A percentile compares a stretch with the other conserved stretches of the same genome.
Conservation (phyloP, 2,797 vertebrate species). For the Cercopithecus petaurista region DNA sequence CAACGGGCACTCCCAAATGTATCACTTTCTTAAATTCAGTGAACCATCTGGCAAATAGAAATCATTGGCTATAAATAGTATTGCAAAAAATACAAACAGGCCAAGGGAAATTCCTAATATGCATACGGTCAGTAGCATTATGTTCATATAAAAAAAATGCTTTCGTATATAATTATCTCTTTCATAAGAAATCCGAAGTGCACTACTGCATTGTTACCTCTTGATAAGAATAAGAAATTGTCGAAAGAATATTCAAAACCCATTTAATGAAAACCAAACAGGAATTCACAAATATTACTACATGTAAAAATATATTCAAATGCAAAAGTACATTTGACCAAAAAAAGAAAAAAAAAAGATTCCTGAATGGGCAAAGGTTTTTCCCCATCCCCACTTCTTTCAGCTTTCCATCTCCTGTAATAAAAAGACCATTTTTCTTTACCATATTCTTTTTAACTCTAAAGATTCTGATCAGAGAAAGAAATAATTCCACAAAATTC, state of each 20-base stretch:
- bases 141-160: background rate
- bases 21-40: conserved; percentile 38
- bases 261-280: conserved; percentile 28
- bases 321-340: background rate
- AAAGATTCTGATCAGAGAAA: conserved; percentile 27
- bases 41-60: conserved; percentile 43
- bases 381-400: background rate
- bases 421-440: conserved; percentile 5
- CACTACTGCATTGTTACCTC: background rate
- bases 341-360: background rate
- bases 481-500: conserved; percentile 31
- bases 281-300: conserved; percentile 47
- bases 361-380: background rate
- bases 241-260: conserved; percentile 14
- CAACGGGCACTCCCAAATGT: background rate
- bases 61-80: background rate
- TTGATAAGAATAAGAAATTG: conserved; percentile 22
- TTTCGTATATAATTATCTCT: conserved; percentile 23
- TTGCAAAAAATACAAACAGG: background rate
- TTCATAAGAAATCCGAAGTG: background rate
- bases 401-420: background rate
- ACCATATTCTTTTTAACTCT: conserved; percentile 10
- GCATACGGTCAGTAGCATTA: background rate
- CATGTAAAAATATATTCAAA: background rate
- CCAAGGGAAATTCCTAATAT: background rate